Conservation (phyloP, 2,797 vertebrate genomes). For the Synanceia verrucosa region DNA sequence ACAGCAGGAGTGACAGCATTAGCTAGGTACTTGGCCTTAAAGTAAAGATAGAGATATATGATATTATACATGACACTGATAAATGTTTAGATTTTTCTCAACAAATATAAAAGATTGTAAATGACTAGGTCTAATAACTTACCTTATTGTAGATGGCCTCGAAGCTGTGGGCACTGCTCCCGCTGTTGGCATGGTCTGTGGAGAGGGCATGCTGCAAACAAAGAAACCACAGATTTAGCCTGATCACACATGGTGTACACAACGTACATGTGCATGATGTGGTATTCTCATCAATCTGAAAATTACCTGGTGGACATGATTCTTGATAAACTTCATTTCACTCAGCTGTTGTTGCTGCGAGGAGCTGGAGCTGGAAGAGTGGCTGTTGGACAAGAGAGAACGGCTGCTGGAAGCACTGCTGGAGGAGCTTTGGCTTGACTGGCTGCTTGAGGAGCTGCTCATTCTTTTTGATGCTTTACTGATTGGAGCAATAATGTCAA, state of each 20-base stretch:
- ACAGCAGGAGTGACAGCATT: conserved; percentile 70
- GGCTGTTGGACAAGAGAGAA: conserved; percentile 6
- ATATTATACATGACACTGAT: too few species aligned
- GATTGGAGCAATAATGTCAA: neutral
- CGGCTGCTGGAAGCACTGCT: conserved; percentile 6
- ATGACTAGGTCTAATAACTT: neutral
- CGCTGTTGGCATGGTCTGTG: conserved; percentile 17
- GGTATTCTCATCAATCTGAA: neutral
- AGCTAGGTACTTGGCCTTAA: conserved; percentile 80
- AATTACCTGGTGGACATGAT: conserved; percentile 73
- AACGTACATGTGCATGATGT: too few species aligned
- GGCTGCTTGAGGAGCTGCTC: conserved; percentile 35
- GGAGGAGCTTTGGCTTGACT: neutral
- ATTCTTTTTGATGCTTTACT: conserved; percentile 21
- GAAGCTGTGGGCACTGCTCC: conserved; percentile 78
- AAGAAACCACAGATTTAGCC: conserved; percentile 18
- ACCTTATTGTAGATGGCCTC: conserved; percentile 79
- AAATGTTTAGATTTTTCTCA: neutral
- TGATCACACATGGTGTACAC: neutral
- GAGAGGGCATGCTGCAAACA: conserved; percentile 64
- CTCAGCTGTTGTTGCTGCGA: conserved; percentile 54
- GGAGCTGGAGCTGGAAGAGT: conserved; percentile 26
- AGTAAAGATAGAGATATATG: conserved; percentile 28
- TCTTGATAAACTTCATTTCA: conserved; percentile 62
- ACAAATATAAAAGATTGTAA: neutral